phyloP scores from a whole-genome alignment of 2,113 vertebrate genomes.

The Condylura cristata region DNA sequence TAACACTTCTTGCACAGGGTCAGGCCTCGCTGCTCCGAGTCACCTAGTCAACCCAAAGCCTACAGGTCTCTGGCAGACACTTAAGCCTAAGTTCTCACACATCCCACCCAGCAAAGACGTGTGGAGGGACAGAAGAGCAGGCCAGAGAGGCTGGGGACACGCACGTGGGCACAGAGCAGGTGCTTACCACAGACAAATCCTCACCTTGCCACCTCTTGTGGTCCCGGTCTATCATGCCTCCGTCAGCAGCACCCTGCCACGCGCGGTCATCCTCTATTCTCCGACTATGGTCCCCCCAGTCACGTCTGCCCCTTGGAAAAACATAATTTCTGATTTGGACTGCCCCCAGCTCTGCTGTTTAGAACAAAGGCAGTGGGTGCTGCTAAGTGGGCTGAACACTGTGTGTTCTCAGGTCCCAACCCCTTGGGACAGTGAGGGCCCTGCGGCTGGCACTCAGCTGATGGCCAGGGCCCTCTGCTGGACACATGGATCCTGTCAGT shows the following conservation, averaged over 20 bases:
- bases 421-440: not conserved
- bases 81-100: not conserved
- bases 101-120: too few relatives aligned
- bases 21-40: too few relatives aligned
- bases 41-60: not conserved
- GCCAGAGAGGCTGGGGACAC: too few relatives aligned
- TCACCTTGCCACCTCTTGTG: slow-evolving; percentile 84
- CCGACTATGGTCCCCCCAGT: slow-evolving; percentile 92
- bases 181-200: not conserved
- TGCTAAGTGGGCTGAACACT: not conserved
- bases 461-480: fast-evolving
- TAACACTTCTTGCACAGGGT: too few relatives aligned
- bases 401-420: not conserved
- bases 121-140: too few relatives aligned
- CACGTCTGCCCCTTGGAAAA: slow-evolving; percentile 87
- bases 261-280: slow-evolving; percentile 93
- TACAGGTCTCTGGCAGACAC: not conserved
- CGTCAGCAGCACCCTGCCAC: slow-evolving; percentile 87
- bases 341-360: not conserved
- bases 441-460: not conserved
- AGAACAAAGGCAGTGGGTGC: fast-evolving
- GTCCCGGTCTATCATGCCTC: slow-evolving; percentile 78
- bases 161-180: too few relatives aligned
- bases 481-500: not conserved
- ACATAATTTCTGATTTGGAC: slow-evolving; percentile 55